Percentiles rank a stretch among this genome's conserved stretches.
Evolutionary conservation across 2,888 invertebrate genomes (phyloP).

Genomic region (Drosophila austrosaltans): DNA sequence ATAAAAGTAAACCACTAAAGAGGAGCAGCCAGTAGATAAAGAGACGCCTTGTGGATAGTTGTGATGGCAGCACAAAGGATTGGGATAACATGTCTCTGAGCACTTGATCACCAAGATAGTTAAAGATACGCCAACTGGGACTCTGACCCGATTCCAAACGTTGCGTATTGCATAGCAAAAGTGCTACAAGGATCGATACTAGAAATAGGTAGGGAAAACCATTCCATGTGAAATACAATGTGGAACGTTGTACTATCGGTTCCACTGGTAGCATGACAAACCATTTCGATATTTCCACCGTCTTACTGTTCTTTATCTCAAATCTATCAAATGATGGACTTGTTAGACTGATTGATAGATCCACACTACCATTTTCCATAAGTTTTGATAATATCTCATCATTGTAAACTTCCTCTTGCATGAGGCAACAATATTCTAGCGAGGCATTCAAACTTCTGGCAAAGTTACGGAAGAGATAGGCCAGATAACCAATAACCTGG

Average conservation of each 20-base stretch:
- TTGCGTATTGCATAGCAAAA: slow-evolving; percentile 35
- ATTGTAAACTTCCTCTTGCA: slow-evolving; percentile 3
- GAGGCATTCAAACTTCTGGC: slow-evolving; percentile 58
- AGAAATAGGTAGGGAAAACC: slow-evolving; percentile 23
- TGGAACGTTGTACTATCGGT: slow-evolving; percentile 28
- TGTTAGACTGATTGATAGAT: slow-evolving; percentile 45
- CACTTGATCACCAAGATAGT: slow-evolving; percentile 16
- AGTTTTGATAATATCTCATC: background rate
- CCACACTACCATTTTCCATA: slow-evolving; percentile 33
- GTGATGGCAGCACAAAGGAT: slow-evolving; percentile 49
- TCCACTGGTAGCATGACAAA: slow-evolving; percentile 72
- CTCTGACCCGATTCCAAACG: slow-evolving; percentile 20
- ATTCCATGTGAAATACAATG: slow-evolving; percentile 17
- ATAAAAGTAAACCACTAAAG: slow-evolving; percentile 35
- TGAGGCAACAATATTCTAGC: slow-evolving; percentile 36
- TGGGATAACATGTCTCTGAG: slow-evolving; percentile 67
- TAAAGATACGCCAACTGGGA: background rate
- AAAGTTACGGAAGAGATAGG: slow-evolving; percentile 55
- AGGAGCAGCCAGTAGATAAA: slow-evolving; percentile 55
- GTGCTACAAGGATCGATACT: slow-evolving; percentile 12
- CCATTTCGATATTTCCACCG: slow-evolving; percentile 56
- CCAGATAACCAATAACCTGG: slow-evolving; percentile 57
- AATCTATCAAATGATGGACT: slow-evolving; percentile 9
- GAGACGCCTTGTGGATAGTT: slow-evolving; percentile 36
- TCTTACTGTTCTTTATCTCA: slow-evolving; percentile 27